Evolutionary conservation across 2,113 vertebrate genomes (phyloP).

Genomic region (Ceyx cyanopectus): DNA sequence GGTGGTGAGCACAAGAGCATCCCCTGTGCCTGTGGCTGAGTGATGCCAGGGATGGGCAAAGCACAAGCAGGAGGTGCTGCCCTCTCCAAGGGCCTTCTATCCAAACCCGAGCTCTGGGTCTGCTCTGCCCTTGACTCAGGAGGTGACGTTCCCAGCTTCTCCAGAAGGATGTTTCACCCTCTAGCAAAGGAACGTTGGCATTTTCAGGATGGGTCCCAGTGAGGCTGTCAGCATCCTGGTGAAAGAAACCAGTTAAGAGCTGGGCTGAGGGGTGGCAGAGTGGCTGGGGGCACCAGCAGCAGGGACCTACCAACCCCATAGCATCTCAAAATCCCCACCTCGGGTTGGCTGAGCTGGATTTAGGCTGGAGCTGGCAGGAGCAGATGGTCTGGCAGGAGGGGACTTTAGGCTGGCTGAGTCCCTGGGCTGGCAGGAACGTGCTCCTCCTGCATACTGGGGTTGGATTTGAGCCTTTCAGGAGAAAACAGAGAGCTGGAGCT

Average conservation of each 20-base stretch:
- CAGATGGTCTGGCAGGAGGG: conserved; percentile 20
- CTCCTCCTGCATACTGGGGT: neutral
- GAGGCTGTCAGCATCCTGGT: neutral
- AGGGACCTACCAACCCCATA: neutral
- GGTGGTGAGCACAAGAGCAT: neutral
- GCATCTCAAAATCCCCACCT: neutral
- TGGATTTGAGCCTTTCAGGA: conserved; percentile 5
- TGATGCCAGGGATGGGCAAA: neutral
- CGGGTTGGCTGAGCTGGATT: neutral
- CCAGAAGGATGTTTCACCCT: neutral
- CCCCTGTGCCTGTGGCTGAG: rapidly evolving
- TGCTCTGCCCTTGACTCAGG: neutral
- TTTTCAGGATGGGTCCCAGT: neutral
- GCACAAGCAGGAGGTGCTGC: neutral
- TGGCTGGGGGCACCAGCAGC: rapidly evolving
- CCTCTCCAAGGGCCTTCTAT: neutral
- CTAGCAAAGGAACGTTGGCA: neutral
- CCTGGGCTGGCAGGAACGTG: neutral
- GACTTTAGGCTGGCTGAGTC: neutral
- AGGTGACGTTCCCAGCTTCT: neutral
- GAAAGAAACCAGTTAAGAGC: neutral
- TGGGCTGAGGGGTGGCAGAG: neutral
- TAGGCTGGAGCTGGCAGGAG: neutral
- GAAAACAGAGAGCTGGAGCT: neutral
- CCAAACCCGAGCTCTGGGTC: neutral